Base-by-base conservation (phyloP, 1,140 invertebrate genomes). In the Lordiphosa clarofinis region DNA sequence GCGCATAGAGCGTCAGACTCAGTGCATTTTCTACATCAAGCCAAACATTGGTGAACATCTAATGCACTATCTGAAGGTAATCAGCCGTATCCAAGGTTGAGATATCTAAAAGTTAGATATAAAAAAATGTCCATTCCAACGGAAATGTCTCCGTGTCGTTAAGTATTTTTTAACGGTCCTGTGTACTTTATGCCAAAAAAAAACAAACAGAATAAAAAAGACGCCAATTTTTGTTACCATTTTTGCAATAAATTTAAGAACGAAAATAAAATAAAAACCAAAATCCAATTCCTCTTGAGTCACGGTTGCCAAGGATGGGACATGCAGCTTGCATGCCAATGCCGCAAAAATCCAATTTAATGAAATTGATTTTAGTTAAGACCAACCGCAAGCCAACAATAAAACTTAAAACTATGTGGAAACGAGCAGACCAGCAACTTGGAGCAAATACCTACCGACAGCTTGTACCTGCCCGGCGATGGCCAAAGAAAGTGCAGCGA, bases 11-110 rank as follows among this genome's bases (percentile, higher is more conserved):
- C 66, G 72, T 2, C 71, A 73, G 10, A 62, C 72, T n/a, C 58
- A 88, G 40, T 88, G 86, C 49, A 65, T 71, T n/a, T 88, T 88
- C 42, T 88, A 74, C 42, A 86, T 88, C 4, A 78, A 65, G 9
- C 72, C 74, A 38, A 67, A 74, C 39, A 60, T 86, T 12, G 87
- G 87, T 4, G 69, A 82, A 44, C 75, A 88, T 49, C 52, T 88
- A 8, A 72, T 88, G 1, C 67, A 82, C 44, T 88, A 88, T 44
- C 59, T 88, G 4, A 88, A 72, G 54, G 70, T 88, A 21, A 62
- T 82, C 13, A 36, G 44, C 40, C 54, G 75, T 37, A 76, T 82
- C 7, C 66, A 75, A 37, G 48, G 61, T 12, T 63, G 52, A 52
- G 13, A 46, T 11, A 56, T 54, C 19, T 59, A 52, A 50, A 39